phyloP scores from a whole-genome alignment of 2,888 invertebrate species.

The Caenorhabditis imperialis region DNA sequence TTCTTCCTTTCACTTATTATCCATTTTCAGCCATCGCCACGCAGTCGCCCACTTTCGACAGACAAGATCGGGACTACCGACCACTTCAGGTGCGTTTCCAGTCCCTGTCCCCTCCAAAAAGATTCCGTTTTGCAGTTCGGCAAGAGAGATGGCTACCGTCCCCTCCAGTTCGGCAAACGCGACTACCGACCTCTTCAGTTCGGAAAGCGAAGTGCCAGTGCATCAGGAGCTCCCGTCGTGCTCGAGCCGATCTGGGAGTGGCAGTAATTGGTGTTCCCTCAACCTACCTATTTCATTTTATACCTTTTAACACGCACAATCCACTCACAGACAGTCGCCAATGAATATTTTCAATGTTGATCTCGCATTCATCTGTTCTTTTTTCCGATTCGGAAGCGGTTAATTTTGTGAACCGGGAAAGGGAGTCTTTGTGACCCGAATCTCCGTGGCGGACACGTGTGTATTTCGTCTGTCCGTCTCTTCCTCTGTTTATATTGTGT shows the following conservation, averaged over 20 bases:
- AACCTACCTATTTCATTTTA: neutral
- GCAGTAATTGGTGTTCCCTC: constrained; percentile 26
- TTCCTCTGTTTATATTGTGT: constrained; percentile 7
- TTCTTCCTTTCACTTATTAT: too few relatives aligned
- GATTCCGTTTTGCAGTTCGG: constrained; percentile 53
- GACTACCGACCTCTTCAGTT: constrained; percentile 70
- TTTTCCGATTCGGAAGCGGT: too few relatives aligned
- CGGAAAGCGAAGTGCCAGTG: constrained; percentile 58
- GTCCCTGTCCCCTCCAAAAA: constrained; percentile 55
- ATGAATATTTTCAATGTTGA: constrained; percentile 45
- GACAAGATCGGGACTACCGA: constrained; percentile 69
- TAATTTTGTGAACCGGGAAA: too few relatives aligned
- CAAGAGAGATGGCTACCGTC: constrained; percentile 63
- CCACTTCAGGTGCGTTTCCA: constrained; percentile 63
- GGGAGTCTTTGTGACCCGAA: too few relatives aligned
- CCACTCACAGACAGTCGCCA: constrained; percentile 49
- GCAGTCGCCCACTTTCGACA: constrained; percentile 64
- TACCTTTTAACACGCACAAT: neutral
- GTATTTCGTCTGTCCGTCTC: too few relatives aligned
- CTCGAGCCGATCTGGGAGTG: constrained; percentile 48
- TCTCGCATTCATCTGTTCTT: too few relatives aligned
- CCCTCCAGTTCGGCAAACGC: constrained; percentile 69
- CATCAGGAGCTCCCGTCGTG: constrained; percentile 11
- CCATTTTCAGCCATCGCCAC: neutral
- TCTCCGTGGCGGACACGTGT: too few relatives aligned